Conservation (phyloP, 2,888 invertebrate species). For the Andrena haemorrhoa region DNA sequence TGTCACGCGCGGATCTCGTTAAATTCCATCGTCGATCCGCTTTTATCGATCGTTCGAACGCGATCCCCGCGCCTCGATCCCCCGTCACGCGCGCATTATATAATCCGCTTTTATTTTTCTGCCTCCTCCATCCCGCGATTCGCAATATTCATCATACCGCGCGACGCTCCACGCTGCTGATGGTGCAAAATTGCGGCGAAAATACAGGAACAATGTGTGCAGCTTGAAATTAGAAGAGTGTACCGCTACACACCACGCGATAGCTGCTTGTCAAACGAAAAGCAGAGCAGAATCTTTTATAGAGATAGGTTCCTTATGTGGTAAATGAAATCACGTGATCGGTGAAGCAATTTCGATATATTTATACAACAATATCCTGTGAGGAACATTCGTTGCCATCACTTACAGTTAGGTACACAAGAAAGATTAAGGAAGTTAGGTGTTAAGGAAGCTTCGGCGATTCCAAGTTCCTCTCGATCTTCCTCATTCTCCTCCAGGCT, state of each 20-base stretch:
- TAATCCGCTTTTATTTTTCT: constrained; percentile 27
- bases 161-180: neutral
- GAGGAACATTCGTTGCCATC: too few relatives aligned
- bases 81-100: constrained; percentile 46
- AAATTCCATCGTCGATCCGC: constrained; percentile 59
- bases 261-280: neutral
- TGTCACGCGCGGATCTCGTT: constrained; percentile 62
- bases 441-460: too few relatives aligned
- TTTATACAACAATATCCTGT: too few relatives aligned
- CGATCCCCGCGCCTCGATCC: constrained; percentile 41
- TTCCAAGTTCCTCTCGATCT: too few relatives aligned
- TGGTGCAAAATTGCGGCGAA: neutral
- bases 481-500: too few relatives aligned
- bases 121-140: neutral
- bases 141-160: constrained; percentile 11
- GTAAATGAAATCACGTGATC: too few relatives aligned
- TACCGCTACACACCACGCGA: neutral
- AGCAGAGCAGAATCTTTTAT: neutral
- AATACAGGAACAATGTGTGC: neutral
- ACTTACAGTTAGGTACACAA: too few relatives aligned
- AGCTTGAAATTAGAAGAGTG: neutral
- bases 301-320: too few relatives aligned
- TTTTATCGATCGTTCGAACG: constrained; percentile 61
- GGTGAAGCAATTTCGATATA: too few relatives aligned
- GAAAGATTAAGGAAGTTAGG: too few relatives aligned